Evolutionary conservation across 2,113 vertebrate species (phyloP).

Genomic region (Anolis carolinensis): DNA sequence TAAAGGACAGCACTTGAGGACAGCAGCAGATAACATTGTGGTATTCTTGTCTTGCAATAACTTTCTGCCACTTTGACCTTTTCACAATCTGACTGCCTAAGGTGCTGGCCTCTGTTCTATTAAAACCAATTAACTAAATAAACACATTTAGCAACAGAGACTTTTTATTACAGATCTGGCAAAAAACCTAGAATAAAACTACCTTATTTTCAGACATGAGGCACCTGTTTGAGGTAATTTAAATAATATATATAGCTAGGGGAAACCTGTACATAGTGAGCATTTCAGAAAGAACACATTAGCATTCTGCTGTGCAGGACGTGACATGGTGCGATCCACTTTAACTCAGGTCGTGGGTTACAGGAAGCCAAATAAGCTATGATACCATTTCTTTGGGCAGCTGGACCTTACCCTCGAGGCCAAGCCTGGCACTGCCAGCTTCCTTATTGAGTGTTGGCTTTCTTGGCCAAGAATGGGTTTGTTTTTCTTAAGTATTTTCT

Average conservation of each 20-base stretch:
- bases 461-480: slow-evolving; percentile 69
- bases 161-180: background rate
- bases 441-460: slow-evolving; percentile 67
- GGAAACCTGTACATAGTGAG: background rate
- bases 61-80: no score
- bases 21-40: no score
- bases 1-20: no score
- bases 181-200: background rate
- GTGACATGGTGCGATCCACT: background rate
- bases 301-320: slow-evolving; percentile 14
- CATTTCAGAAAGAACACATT: slow-evolving; percentile 18
- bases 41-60: no score
- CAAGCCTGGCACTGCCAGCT: slow-evolving; percentile 69
- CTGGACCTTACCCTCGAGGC: slow-evolving; percentile 67
- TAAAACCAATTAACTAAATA: background rate
- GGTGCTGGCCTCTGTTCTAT: no score
- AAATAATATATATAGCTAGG: background rate
- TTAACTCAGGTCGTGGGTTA: background rate
- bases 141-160: background rate
- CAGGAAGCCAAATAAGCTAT: slow-evolving; percentile 20
- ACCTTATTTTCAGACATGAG: background rate
- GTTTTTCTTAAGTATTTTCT: slow-evolving; percentile 64
- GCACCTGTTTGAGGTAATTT: background rate
- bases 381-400: slow-evolving; percentile 48
- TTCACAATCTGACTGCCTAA: no score